Percentiles rank a stretch among this genome's conserved stretches.
Conservation (phyloP, 2,113 vertebrate species). For the Laticauda laticaudata region DNA sequence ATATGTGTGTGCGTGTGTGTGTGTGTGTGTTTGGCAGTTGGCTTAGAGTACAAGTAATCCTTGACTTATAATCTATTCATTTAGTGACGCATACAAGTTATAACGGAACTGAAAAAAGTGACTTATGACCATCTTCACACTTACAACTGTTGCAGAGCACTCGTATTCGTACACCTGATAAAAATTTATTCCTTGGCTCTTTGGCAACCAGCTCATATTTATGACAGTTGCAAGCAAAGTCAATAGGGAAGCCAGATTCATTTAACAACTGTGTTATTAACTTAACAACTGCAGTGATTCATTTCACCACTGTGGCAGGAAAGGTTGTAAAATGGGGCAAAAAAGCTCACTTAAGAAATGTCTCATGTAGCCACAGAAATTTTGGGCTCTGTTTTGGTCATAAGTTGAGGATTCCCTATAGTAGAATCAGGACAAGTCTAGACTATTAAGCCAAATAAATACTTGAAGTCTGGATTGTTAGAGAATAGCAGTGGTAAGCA, state of each 20-base stretch:
- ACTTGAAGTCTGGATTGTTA: slow-evolving; percentile 12
- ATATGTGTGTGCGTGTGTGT: no score
- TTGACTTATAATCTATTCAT: no score
- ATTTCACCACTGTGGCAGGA: background rate
- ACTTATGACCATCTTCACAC: no score
- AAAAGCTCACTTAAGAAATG: background rate
- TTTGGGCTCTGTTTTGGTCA: background rate
- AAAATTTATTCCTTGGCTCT: no score
- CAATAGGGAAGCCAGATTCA: background rate
- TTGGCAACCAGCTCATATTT: no score
- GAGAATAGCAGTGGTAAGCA: slow-evolving; percentile 22
- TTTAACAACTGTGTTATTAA: background rate
- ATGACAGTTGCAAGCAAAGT: no score
- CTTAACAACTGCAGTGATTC: background rate
- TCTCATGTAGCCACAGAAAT: background rate
- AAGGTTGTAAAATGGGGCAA: background rate
- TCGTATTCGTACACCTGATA: no score
- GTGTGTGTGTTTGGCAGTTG: background rate
- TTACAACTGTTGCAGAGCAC: no score
- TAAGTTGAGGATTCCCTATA: background rate
- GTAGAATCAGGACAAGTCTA: background rate
- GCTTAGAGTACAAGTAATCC: background rate
- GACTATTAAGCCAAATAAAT: background rate
- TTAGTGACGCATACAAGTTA: no score
- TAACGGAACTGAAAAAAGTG: no score